Percentiles rank a stretch among this genome's conserved stretches.
Conservation (phyloP, 2,113 vertebrate genomes). For the Ranitomeya imitator region DNA sequence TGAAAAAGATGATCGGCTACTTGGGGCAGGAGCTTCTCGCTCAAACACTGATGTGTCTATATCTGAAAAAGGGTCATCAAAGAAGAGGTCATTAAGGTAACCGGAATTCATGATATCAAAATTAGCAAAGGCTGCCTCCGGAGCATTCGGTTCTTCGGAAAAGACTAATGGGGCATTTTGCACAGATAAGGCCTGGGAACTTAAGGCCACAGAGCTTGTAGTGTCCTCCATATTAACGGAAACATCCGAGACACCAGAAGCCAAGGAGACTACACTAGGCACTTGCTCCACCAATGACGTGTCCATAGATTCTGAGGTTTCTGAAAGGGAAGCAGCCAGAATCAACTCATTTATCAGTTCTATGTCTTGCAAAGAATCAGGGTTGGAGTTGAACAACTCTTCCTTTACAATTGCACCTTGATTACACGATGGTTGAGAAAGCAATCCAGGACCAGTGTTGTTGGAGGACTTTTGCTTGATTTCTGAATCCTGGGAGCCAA, state of each 20-base stretch:
- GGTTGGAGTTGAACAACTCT: background rate
- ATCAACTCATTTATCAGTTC: constrained; percentile 33
- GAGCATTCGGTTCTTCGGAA: background rate
- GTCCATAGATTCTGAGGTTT: constrained; percentile 3
- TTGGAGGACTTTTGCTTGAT: background rate
- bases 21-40: constrained; percentile 63
- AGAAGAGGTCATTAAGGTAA: constrained; percentile 70
- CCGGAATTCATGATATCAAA: constrained; percentile 69
- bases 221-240: background rate
- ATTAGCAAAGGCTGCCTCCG: constrained; percentile 58
- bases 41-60: constrained; percentile 79
- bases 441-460: background rate
- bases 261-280: background rate
- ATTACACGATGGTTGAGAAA: background rate
- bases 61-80: constrained; percentile 80
- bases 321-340: background rate
- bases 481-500: constrained; percentile 14
- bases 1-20: constrained; percentile 50
- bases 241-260: background rate
- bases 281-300: background rate
- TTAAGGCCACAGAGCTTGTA: background rate
- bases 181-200: background rate
- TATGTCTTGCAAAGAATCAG: background rate
- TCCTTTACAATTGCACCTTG: background rate
- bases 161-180: background rate